Base-by-base conservation (phyloP, 2,113 vertebrate species). In the Xenopus laevis region DNA sequence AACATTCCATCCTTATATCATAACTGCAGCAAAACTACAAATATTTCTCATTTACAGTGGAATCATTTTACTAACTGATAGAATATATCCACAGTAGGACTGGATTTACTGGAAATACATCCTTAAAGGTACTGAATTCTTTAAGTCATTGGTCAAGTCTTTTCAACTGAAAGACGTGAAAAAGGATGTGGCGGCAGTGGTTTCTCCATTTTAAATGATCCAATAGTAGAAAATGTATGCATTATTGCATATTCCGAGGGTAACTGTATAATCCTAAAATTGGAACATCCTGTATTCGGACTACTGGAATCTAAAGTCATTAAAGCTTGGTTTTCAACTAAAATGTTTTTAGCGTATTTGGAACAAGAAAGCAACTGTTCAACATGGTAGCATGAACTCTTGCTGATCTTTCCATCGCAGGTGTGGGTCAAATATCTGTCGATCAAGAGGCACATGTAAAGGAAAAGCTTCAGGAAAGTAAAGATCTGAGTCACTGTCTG, bases 401-500 rank as follows among this genome's bases (percentile, higher is more conserved):
- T 18, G 80, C 77, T 85, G 86, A 70, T 89, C 83, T 89, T 85
- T 89, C 81, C 80, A 66, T 84, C 82, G 81, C 84, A 91, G 85
- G 84, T 87, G 83, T 85, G 81, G 81, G 76, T 71, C 72, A 84
- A 87, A 80, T 84, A 88, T 82, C 85, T 90, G 83, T 87, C 88
- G 88, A 83, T 87, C 81, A 84, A 87, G 79, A 71, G 78, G 75
- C 69, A 68, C 81, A 82, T 77, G 67, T 70, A 77, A 77, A 77
- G 59, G 78, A 80, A 86, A 84, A 86, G 78, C 70, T 83, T 79
- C 82, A 88, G 83, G 85, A 86, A 84, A 82, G 81, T 83, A 79
- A 87, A 85, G 87, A 85, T 84, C 84, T 84, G 86, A 92, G 84
- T 90, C 86, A 89, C 83, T 89, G 85, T 89, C 87, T 89, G 79